Evolutionary conservation across 2,888 invertebrate species (phyloP).

Genomic region (Punctoribates punctum): DNA sequence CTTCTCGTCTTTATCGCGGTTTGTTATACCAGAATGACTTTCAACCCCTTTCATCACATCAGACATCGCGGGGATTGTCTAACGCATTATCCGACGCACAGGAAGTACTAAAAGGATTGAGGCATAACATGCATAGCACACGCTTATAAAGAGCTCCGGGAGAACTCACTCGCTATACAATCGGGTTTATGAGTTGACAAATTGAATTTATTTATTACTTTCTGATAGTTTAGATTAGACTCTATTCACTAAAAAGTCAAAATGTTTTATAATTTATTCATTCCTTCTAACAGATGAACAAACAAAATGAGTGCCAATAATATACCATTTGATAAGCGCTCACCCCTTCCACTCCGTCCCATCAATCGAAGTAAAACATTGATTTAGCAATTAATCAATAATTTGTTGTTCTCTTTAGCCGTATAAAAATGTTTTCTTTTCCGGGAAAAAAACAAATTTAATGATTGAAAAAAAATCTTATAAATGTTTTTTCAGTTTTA

Average conservation of each 20-base stretch:
- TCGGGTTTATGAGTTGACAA: slow-evolving; percentile 5
- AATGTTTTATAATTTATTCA: background rate
- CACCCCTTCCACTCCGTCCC: background rate
- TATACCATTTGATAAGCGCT: background rate
- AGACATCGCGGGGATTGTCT: background rate
- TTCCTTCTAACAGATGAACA: background rate
- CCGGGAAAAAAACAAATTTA: background rate
- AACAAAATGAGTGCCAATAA: background rate
- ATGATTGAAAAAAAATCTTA: background rate
- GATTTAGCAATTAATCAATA: background rate
- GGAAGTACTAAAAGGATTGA: slow-evolving; percentile 27
- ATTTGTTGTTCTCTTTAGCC: background rate
- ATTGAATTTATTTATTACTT: slow-evolving; percentile 32
- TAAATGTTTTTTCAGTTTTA: background rate
- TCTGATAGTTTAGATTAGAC: background rate
- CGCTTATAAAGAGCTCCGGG: slow-evolving; percentile 22
- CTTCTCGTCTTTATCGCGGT: slow-evolving; percentile 32
- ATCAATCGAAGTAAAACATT: background rate
- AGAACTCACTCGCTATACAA: background rate
- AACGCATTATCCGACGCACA: background rate
- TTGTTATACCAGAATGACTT: slow-evolving; percentile 31
- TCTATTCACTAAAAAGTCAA: background rate
- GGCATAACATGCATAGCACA: background rate
- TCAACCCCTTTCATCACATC: slow-evolving; percentile 29
- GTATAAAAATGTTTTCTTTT: background rate